Percentiles rank a stretch among this genome's conserved stretches.
Conservation (phyloP, 2,888 invertebrate species). For the Branchellion lobata region DNA sequence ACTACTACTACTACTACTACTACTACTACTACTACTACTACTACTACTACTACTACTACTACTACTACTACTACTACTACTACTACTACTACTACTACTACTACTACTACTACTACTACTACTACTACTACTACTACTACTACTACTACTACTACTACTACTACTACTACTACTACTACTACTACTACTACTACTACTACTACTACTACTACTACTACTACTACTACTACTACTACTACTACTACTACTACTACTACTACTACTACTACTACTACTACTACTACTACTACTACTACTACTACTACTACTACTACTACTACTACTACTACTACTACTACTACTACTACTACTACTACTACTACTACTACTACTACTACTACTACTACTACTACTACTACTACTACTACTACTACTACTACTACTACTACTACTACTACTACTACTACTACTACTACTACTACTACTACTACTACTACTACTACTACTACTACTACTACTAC, state of each 20-base stretch:
- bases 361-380: neutral
- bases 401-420: neutral
- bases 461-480: too few species aligned
- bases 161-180: constrained; percentile 10
- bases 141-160: neutral
- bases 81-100: neutral
- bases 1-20: too few species aligned
- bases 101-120: neutral
- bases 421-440: neutral
- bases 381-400: neutral
- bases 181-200: constrained; percentile 15
- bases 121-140: constrained; percentile 4
- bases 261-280: constrained; percentile 1
- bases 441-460: too few species aligned
- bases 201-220: constrained; percentile 6
- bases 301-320: neutral
- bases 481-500: too few species aligned
- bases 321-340: neutral
- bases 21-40: too few species aligned
- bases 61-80: constrained; percentile 6
- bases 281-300: neutral
- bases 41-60: constrained; percentile 1
- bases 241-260: constrained; percentile 7
- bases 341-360: neutral
- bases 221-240: constrained; percentile 7